Conservation (phyloP, 1,140 invertebrate species). For the Drosophila eugracilis region DNA sequence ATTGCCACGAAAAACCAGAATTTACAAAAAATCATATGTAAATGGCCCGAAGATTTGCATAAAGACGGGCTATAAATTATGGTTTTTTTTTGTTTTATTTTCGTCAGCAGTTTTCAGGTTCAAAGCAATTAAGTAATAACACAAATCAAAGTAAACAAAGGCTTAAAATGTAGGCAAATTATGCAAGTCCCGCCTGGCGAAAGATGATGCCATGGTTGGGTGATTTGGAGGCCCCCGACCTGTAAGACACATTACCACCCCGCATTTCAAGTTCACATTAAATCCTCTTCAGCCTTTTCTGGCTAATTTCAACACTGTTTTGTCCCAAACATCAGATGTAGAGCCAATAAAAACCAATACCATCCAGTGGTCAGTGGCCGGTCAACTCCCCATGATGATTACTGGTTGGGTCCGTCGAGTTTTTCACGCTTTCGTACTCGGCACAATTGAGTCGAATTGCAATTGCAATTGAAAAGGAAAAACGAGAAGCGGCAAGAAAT, state of each 20-base stretch:
- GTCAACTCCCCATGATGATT: slow-evolving; percentile 40
- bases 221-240: slow-evolving; percentile 17
- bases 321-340: neutral
- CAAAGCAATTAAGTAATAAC: slow-evolving; percentile 82
- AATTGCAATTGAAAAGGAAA: slow-evolving; percentile 52
- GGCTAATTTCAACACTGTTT: slow-evolving; percentile 37
- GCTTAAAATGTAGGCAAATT: slow-evolving; percentile 47
- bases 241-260: slow-evolving; percentile 1
- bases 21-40: slow-evolving; percentile 59
- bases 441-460: slow-evolving; percentile 55
- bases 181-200: slow-evolving; percentile 63
- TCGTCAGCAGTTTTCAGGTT: slow-evolving; percentile 66
- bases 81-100: slow-evolving; percentile 39
- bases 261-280: slow-evolving; percentile 15
- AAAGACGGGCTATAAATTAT: slow-evolving; percentile 51
- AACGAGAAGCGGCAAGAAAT: slow-evolving; percentile 22
- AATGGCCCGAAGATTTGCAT: slow-evolving; percentile 47
- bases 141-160: slow-evolving; percentile 71
- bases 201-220: slow-evolving; percentile 68
- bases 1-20: slow-evolving; percentile 49
- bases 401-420: slow-evolving; percentile 41
- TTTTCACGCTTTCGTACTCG: slow-evolving; percentile 73
- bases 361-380: slow-evolving; percentile 44
- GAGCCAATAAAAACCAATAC: slow-evolving; percentile 10
- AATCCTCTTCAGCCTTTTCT: slow-evolving; percentile 7